Base-by-base conservation (phyloP, 2,888 invertebrate genomes). In the Ochropleura leucogaster region DNA sequence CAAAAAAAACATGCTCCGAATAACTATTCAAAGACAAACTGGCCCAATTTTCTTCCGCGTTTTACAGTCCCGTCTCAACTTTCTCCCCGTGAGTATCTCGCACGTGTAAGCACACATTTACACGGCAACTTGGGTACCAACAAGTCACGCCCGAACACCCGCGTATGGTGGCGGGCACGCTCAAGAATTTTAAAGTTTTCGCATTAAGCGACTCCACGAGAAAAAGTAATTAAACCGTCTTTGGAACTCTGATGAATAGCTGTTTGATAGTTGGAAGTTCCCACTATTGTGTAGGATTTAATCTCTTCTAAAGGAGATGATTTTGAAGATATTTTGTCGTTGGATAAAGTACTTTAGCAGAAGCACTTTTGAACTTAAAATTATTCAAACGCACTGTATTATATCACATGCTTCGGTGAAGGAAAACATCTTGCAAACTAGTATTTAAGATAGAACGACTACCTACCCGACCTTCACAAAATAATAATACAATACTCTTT, bases 81-180 rank as follows among this genome's bases (percentile, higher is more conserved):
- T 46, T 0, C 9, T 3, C 4, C 60, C 89, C 90, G 88, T 93
- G 63, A 84, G 84, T 92, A 72, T 72, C 55, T 77, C 53, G 60
- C 68, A 86, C 90, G 93, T 90, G 89, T 90, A 90, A 89, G 89
- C 89, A 90, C 91, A 90, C 88, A 88, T 90, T 94, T 93, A 91
- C 93, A 94, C 94, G 95, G 92, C 90, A 93, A 92, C 94, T 95
- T 94, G 89, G 92, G 92, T 90, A 89, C 90, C 90, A 91, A 93
- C 93, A 91, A 93, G 91, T 92, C 92, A 89, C 93, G 90, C 92
- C 84, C 69, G 80, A 86, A 78, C 90, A 88, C 89, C 85, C 86
- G 69, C 86, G 85, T 86, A 88, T 87, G 80, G 82, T 68, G 83
- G 79, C 83, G 73, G 73, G 75, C 71, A 88, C 84, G 89, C 79